Evolutionary conservation across 2,797 vertebrate species (phyloP).

Genomic region (Sebastes taczanowskii): DNA sequence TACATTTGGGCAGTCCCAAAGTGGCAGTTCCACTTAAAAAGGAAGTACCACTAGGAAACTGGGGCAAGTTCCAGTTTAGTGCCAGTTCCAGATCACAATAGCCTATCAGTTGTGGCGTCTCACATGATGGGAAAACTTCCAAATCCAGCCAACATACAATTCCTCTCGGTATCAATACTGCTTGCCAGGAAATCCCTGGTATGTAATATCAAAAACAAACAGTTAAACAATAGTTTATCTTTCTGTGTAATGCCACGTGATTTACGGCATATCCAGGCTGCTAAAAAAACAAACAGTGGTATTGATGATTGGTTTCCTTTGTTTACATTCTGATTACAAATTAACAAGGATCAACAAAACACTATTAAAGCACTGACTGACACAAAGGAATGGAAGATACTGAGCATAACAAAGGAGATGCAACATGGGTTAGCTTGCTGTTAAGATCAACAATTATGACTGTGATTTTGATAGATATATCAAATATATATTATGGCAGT

Average conservation of each 20-base stretch:
- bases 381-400: background rate
- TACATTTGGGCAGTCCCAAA: background rate
- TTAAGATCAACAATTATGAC: background rate
- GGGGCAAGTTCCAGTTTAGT: background rate
- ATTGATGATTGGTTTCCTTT: background rate
- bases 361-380: background rate
- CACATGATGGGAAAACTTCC: background rate
- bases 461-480: background rate
- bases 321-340: slow-evolving; percentile 1
- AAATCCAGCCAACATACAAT: background rate
- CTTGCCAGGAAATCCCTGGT: background rate
- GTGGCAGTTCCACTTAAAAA: background rate
- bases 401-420: background rate
- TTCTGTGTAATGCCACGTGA: background rate
- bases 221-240: background rate
- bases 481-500: too few relatives aligned
- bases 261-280: background rate
- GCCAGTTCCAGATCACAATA: background rate
- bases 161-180: background rate
- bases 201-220: background rate
- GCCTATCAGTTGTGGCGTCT: background rate
- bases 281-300: background rate
- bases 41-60: background rate
- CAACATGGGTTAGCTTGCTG: background rate
- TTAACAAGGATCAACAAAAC: background rate